A percentile compares a stretch with the other conserved stretches of the same genome.
These are phyloP conservation scores for Pterocles orientalis DNA, from an alignment of 2,113 vertebrate genomes.

Conservation along the genomic window DNA sequence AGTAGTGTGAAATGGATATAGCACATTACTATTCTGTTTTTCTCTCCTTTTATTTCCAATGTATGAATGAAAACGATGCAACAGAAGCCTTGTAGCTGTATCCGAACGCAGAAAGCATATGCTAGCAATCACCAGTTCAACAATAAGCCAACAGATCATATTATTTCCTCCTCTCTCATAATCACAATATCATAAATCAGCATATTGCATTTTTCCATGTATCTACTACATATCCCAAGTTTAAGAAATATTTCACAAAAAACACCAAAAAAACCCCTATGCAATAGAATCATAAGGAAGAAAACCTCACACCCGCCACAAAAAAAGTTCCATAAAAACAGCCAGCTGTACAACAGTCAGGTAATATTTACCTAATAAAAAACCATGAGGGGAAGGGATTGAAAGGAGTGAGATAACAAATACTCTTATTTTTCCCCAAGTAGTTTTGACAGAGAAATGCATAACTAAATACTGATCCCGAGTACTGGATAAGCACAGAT, in stretches of 20 bases:
- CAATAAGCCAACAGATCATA: background rate
- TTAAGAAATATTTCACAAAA: background rate
- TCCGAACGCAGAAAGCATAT: fast-evolving
- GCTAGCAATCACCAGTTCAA: background rate
- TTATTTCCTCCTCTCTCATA: background rate
- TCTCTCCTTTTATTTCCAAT: background rate
- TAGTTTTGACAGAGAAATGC: background rate
- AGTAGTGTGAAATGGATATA: background rate
- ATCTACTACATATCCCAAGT: background rate
- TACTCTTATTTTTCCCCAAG: background rate
- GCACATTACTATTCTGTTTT: background rate
- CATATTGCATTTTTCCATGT: background rate
- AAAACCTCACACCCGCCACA: background rate
- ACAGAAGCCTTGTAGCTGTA: background rate
- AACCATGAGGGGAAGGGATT: background rate
- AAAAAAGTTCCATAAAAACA: background rate
- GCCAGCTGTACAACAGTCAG: background rate
- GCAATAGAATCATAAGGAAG: background rate
- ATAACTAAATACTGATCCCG: background rate
- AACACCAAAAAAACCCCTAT: background rate
- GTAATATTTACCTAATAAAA: background rate
- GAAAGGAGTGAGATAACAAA: background rate
- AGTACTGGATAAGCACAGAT: background rate
- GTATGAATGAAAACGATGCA: background rate
- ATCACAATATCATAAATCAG: background rate